Conservation (phyloP, 2,888 invertebrate genomes). For the Seira ritae region DNA sequence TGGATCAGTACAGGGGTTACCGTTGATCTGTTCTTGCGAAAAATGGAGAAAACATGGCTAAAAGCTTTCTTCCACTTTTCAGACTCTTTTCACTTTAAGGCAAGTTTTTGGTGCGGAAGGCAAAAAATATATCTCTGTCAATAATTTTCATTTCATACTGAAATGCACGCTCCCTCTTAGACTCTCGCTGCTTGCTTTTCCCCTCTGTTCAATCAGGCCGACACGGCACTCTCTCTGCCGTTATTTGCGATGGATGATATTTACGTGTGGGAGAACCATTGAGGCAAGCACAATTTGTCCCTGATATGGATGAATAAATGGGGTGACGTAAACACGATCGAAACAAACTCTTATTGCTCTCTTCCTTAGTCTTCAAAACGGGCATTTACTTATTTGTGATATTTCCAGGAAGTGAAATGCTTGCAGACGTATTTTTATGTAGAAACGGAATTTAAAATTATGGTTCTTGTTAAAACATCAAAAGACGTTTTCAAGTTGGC, state of each 20-base stretch:
- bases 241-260: no score
- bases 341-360: background rate
- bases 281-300: conserved; percentile 17
- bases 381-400: no score
- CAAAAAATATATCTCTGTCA: conserved; percentile 34
- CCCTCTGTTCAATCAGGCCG: conserved; percentile 30
- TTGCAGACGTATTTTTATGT: no score
- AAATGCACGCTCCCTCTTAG: conserved; percentile 8
- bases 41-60: conserved; percentile 15
- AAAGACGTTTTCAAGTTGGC: no score
- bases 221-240: background rate
- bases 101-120: no score
- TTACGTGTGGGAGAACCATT: background rate
- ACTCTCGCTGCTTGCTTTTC: background rate
- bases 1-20: no score
- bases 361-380: no score
- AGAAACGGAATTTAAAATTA: no score
- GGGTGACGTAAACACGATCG: conserved; percentile 47
- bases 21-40: background rate
- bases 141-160: conserved; percentile 35
- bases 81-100: conserved; percentile 16
- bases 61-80: conserved; percentile 10
- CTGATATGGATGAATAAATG: conserved; percentile 38
- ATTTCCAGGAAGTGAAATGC: no score
- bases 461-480: no score